Conservation (phyloP, 1,140 invertebrate genomes). For the Megalopta genalis region DNA sequence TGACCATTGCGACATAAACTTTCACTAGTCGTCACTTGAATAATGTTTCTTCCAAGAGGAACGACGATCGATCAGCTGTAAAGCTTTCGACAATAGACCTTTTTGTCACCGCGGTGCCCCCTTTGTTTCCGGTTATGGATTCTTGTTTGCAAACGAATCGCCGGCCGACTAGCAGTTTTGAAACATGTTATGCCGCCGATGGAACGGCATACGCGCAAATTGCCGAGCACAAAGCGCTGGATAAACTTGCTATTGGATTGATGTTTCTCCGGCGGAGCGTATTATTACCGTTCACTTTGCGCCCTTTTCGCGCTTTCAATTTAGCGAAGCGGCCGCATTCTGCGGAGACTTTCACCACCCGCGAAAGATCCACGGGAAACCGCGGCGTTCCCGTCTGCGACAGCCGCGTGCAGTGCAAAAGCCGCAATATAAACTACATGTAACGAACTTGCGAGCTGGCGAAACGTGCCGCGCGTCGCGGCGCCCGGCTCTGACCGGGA, state of each 20-base stretch:
- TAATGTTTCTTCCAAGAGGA: no score
- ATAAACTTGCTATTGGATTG: slow-evolving; percentile 13
- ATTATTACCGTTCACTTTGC: slow-evolving; percentile 12
- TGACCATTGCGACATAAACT: no score
- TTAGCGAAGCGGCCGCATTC: not conserved
- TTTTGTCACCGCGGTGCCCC: no score
- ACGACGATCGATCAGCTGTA: no score
- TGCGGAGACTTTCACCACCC: not conserved
- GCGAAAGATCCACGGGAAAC: not conserved
- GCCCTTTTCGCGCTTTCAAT: slow-evolving; percentile 12
- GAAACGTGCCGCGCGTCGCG: not conserved
- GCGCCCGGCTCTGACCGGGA: not conserved
- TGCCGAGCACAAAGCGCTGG: slow-evolving; percentile 9
- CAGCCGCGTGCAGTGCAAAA: not conserved
- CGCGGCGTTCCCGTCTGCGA: not conserved
- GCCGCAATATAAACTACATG: slow-evolving; percentile 18
- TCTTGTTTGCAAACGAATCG: no score
- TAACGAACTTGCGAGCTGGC: slow-evolving; percentile 16
- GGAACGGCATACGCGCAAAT: slow-evolving; percentile 4
- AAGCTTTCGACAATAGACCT: no score
- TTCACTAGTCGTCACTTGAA: no score
- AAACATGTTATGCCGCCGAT: no score
- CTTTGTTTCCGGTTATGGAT: no score
- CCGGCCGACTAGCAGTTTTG: no score
- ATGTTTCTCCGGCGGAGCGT: slow-evolving; percentile 2